Conservation (phyloP, 2,888 invertebrate species). For the Teleogryllus oceanicus region DNA sequence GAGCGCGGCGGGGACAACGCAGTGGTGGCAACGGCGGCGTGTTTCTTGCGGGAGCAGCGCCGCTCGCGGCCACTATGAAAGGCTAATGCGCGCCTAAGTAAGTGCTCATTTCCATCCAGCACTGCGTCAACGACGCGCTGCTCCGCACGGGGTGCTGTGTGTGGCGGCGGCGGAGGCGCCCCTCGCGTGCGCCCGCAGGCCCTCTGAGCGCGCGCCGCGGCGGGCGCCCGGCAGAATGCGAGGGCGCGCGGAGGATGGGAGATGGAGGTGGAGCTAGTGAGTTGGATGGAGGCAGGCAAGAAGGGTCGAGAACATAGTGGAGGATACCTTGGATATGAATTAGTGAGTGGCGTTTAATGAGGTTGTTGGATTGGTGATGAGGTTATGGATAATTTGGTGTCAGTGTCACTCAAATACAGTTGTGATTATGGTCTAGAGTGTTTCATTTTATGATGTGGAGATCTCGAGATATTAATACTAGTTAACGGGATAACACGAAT, state of each 20-base stretch:
- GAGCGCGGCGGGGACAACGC: neutral
- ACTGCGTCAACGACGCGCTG: neutral
- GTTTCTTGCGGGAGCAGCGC: neutral
- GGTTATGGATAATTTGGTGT: too few relatives aligned
- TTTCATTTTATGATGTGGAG: too few relatives aligned
- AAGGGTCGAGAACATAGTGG: too few relatives aligned
- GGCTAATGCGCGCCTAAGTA: constrained; percentile 18
- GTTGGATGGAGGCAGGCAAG: too few relatives aligned
- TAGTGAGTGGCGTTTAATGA: too few relatives aligned
- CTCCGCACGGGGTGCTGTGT: neutral
- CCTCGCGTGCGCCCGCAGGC: neutral
- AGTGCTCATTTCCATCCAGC: constrained; percentile 1
- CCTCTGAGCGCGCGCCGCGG: neutral
- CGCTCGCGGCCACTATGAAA: neutral
- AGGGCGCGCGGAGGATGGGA: neutral
- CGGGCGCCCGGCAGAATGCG: neutral
- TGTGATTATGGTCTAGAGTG: too few relatives aligned
- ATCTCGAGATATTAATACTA: too few relatives aligned
- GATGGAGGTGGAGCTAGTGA: too few relatives aligned
- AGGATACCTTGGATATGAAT: too few relatives aligned
- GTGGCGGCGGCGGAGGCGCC: neutral
- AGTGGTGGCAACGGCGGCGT: neutral
- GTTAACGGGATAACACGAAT: too few relatives aligned
- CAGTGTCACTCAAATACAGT: too few relatives aligned
- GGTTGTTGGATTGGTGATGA: too few relatives aligned